Base-by-base conservation (phyloP, 1,140 invertebrate genomes). In the Drosophila miranda region DNA sequence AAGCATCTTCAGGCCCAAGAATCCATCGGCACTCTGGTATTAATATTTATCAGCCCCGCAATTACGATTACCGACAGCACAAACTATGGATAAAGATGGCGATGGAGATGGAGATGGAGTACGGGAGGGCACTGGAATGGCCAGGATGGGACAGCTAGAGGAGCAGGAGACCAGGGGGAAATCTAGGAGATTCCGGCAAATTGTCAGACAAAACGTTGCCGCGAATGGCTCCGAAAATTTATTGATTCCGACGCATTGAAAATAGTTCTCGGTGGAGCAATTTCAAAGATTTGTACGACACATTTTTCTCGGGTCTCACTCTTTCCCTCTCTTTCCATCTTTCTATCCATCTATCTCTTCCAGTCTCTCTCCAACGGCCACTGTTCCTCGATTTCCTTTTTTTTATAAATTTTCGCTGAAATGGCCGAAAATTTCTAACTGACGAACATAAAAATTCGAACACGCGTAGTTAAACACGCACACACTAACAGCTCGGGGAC, bases 201-300 rank as follows among this genome's bases (percentile, higher is more conserved):
- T 83, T 72, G 75, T 63, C 76, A 70, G 75, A 86, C 75, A 84
- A 76, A 86, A 67, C 77, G 72, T 44, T 71, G 69, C 57, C 67
- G 67, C 78, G 78, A 82, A 82, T 72, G 73, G 62, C 59, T 52
- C 44, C 21, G 52, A 49, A 76, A 89, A 89, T 89, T 89, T 89
- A 89, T 89, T 75, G 80, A 73, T 89, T 84, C 88, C 80, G 80
- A 81, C 86, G 86, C 86, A 89, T 84, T 89, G 86, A 83, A 80
- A 89, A 89, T 89, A 89, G 86, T 89, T 89, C 86, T 89, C 86
- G 70, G 59, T 61, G 84, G 86, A 71, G 84, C 86, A 80, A 89
- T 83, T 89, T 84, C 57, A 76, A 89, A 89, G 86, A 89, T 89
- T 89, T 89, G 80, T 89, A 74, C 86, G 86, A 82, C 86, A 89